Conservation (phyloP, 1,140 invertebrate genomes). For the Aradophagus sp. region DNA sequence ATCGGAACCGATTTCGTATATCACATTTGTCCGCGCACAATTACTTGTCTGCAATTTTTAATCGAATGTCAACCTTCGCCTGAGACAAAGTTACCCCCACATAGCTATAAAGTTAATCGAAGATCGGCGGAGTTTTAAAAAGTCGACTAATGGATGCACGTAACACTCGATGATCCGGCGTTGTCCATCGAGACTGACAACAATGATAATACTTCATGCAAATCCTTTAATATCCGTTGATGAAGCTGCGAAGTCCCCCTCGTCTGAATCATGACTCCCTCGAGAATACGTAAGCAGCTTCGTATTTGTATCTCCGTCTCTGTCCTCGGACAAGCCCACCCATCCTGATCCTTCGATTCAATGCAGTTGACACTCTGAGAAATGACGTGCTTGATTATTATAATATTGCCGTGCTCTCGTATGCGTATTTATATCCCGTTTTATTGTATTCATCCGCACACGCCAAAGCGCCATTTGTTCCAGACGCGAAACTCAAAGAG, state of each 20-base stretch:
- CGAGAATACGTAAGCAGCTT: conserved; percentile 63
- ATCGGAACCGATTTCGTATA: no score
- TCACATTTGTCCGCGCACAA: no score
- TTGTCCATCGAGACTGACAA: conserved; percentile 59
- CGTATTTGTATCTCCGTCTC: conserved; percentile 48
- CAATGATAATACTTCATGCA: conserved; percentile 74
- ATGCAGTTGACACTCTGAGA: conserved; percentile 75
- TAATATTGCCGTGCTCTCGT: conserved; percentile 61
- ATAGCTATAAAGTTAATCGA: conserved; percentile 32
- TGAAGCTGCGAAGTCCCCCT: conserved; percentile 66
- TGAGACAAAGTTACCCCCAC: no score
- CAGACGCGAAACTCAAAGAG: conserved; percentile 55
- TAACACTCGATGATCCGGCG: conserved; percentile 14
- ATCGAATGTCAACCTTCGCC: no score
- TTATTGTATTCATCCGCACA: conserved; percentile 68
- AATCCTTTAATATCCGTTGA: conserved; percentile 75
- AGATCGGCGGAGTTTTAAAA: conserved; percentile 22
- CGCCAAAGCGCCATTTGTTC: conserved; percentile 64
- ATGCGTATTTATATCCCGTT: conserved; percentile 57
- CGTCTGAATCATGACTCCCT: conserved; percentile 64
- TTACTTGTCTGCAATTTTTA: no score
- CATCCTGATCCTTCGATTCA: conserved; percentile 66
- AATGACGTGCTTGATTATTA: conserved; percentile 72
- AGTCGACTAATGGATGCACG: conserved; percentile 11
- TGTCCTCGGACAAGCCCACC: conserved; percentile 62